Evolutionary conservation across 2,113 vertebrate genomes (phyloP).

Genomic region (Oostethus manadensis): DNA sequence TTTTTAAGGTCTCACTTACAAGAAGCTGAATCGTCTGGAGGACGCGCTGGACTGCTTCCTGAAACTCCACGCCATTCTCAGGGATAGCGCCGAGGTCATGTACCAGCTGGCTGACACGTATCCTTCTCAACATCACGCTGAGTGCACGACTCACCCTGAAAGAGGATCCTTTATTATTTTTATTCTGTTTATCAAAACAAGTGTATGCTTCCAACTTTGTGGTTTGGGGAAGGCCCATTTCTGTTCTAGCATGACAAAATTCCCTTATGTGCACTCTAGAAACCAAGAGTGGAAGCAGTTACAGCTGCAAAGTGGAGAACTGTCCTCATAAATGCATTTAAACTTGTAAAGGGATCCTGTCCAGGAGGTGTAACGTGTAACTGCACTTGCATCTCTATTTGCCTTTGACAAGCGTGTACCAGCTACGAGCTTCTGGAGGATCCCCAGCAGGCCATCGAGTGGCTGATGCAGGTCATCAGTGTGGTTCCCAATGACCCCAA

Average conservation of each 20-base stretch:
- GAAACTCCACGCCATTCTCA: conserved; percentile 91
- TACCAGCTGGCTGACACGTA: conserved; percentile 90
- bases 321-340: too few relatives aligned
- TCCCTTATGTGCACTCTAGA: too few relatives aligned
- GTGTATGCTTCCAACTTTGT: too few relatives aligned
- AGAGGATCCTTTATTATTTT: too few relatives aligned
- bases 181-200: too few relatives aligned
- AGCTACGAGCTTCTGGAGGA: conserved; percentile 89
- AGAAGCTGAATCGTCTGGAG: conserved; percentile 81
- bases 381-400: background rate
- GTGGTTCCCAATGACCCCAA: conserved; percentile 86
- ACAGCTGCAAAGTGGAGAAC: too few relatives aligned
- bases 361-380: too few relatives aligned
- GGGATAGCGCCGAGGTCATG: conserved; percentile 88
- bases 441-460: conserved; percentile 86
- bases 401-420: conserved; percentile 69
- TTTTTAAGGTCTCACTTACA: conserved; percentile 82
- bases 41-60: conserved; percentile 91
- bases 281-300: too few relatives aligned
- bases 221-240: background rate
- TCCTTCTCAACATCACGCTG: conserved; percentile 59
- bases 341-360: too few relatives aligned
- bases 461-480: conserved; percentile 89
- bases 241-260: background rate
- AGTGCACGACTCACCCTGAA: too few relatives aligned